phyloP scores from a whole-genome alignment of 2,113 vertebrate genomes.

The Podarcis cretensis region DNA sequence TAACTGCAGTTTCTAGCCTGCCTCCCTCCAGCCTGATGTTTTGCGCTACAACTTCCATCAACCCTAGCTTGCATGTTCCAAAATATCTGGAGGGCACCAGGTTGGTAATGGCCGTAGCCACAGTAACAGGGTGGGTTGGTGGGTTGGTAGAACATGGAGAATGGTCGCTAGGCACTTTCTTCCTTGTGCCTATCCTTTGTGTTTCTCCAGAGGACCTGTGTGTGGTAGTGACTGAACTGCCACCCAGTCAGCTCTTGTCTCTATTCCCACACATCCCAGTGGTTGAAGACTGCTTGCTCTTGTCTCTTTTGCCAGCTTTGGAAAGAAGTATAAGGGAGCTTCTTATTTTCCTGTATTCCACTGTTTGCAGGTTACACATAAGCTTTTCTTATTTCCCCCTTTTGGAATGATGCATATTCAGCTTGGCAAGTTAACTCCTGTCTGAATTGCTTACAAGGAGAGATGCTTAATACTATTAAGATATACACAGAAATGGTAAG shows the following conservation, averaged over 20 bases:
- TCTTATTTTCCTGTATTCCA: conserved; percentile 42
- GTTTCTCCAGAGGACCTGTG: background rate
- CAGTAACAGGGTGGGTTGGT: background rate
- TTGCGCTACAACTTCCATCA: background rate
- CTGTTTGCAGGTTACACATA: conserved; percentile 68
- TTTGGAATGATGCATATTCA: conserved; percentile 58
- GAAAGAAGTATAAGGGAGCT: no score
- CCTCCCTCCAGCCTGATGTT: background rate
- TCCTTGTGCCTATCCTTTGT: background rate
- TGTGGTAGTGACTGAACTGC: background rate
- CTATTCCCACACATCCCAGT: background rate
- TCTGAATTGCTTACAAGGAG: conserved; percentile 69
- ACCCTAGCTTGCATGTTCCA: no score
- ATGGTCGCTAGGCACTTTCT: background rate
- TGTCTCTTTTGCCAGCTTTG: no score
- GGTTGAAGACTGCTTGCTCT: conserved; percentile 24
- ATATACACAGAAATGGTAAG: conserved; percentile 62
- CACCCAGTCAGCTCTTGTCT: no score
- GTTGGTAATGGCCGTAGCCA: no score
- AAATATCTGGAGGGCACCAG: no score
- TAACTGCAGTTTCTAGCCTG: no score
- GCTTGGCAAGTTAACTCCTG: conserved; percentile 65
- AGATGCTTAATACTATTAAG: conserved; percentile 66
- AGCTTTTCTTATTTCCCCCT: background rate
- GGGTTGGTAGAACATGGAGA: background rate